Conservation (phyloP, 2,888 invertebrate species). For the Temnothorax unifasciatus region DNA sequence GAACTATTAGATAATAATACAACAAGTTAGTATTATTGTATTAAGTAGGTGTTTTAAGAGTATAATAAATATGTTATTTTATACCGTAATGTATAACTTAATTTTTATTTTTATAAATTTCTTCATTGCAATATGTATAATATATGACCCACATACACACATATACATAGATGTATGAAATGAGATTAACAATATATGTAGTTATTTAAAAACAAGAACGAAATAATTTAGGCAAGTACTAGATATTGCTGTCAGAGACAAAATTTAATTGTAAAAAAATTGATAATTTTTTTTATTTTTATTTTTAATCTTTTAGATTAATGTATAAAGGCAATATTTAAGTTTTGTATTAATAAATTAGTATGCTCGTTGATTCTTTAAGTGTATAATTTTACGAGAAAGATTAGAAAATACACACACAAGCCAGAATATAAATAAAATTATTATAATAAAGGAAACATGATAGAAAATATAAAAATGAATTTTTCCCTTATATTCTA, state of each 20-base stretch:
- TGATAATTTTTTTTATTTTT: constrained; percentile 80
- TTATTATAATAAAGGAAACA: constrained; percentile 81
- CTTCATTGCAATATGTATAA: neutral
- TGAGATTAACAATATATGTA: too few relatives aligned
- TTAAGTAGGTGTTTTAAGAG: neutral
- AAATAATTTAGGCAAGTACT: neutral
- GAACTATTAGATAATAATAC: constrained; percentile 82
- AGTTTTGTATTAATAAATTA: constrained; percentile 83
- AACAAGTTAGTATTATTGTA: constrained; percentile 51
- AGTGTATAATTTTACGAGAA: constrained; percentile 80
- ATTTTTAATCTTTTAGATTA: constrained; percentile 81
- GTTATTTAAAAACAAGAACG: constrained; percentile 2
- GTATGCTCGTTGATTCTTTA: constrained; percentile 83
- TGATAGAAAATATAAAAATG: neutral
- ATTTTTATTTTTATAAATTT: constrained; percentile 1
- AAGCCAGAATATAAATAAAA: constrained; percentile 79
- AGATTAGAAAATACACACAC: constrained; percentile 83
- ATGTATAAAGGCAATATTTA: constrained; percentile 85
- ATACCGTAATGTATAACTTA: neutral
- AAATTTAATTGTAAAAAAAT: constrained; percentile 57
- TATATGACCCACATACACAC: neutral
- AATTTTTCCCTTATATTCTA: neutral
- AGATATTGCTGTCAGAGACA: neutral
- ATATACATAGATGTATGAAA: neutral
- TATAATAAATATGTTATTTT: constrained; percentile 10